These are phyloP conservation scores for Pyrrhia umbra DNA, from an alignment of 2,888 invertebrate species.

Conservation along the genomic window DNA sequence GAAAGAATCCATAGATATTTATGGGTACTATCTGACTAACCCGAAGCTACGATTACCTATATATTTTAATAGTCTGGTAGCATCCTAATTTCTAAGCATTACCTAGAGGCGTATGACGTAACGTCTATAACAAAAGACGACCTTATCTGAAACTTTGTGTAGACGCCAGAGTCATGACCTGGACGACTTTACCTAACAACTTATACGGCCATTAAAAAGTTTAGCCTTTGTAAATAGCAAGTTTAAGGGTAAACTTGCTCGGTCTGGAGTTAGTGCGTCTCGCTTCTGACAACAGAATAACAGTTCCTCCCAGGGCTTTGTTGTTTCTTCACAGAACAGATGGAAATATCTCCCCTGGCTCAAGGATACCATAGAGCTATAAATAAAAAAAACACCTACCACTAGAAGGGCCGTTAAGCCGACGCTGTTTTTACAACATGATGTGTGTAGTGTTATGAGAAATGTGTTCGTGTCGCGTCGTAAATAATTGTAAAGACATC, in stretches of 20 bases:
- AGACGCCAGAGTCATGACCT: constrained; percentile 33
- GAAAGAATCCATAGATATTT: not conserved
- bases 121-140: constrained; percentile 35
- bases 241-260: constrained; percentile 58
- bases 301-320: constrained; percentile 42
- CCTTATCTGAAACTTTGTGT: constrained; percentile 40
- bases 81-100: constrained; percentile 10
- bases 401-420: constrained; percentile 31
- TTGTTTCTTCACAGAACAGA: constrained; percentile 14
- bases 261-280: constrained; percentile 41
- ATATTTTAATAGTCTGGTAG: not conserved
- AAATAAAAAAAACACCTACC: constrained; percentile 24
- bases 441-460: constrained; percentile 7
- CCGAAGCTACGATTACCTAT: not conserved
- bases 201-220: constrained; percentile 67
- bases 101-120: constrained; percentile 25
- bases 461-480: constrained; percentile 5
- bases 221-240: constrained; percentile 64
- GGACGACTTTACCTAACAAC: constrained; percentile 48
- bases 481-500: constrained; percentile 25
- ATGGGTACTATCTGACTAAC: constrained; percentile 1
- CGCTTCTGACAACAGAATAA: constrained; percentile 45
- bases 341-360: constrained; percentile 15
- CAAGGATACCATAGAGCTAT: constrained; percentile 43
- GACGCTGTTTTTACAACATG: constrained; percentile 26